These are phyloP conservation scores for Pseudonaja textilis DNA, from an alignment of 2,113 vertebrate species.

Conservation along the genomic window DNA sequence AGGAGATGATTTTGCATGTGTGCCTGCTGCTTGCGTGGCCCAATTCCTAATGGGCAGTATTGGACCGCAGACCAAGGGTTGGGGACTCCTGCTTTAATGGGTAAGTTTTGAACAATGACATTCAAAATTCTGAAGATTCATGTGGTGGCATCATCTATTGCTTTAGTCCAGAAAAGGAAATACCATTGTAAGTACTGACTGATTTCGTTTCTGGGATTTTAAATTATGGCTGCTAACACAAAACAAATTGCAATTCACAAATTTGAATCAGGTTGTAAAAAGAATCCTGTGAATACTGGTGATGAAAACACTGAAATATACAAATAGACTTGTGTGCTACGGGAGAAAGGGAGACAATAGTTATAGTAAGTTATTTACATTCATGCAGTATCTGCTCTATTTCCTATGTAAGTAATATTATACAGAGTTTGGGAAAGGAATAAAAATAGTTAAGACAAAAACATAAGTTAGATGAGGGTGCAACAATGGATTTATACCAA, in stretches of 20 bases:
- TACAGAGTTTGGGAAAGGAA: not conserved
- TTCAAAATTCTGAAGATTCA: not conserved
- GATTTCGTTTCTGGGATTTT: not conserved
- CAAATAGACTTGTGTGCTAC: not conserved
- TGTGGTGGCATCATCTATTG: not conserved
- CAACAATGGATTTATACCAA: not conserved
- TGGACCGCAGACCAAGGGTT: not conserved
- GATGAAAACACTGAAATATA: not conserved
- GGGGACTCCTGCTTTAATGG: not conserved
- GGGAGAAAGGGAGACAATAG: not conserved
- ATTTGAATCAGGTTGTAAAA: not conserved
- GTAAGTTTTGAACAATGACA: not conserved
- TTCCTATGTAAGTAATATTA: not conserved
- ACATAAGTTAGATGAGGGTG: not conserved
- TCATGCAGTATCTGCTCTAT: not conserved
- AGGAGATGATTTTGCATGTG: not conserved
- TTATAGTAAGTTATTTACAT: not conserved
- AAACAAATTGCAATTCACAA: not conserved
- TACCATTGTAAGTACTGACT: not conserved
- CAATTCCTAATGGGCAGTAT: not conserved
- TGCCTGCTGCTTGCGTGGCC: not conserved
- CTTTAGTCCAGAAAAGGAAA: not conserved
- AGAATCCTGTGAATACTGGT: not conserved
- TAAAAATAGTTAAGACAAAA: not conserved
- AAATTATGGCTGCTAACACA: not conserved